Conservation (phyloP, 2,888 invertebrate genomes). For the Xylocampa areola region DNA sequence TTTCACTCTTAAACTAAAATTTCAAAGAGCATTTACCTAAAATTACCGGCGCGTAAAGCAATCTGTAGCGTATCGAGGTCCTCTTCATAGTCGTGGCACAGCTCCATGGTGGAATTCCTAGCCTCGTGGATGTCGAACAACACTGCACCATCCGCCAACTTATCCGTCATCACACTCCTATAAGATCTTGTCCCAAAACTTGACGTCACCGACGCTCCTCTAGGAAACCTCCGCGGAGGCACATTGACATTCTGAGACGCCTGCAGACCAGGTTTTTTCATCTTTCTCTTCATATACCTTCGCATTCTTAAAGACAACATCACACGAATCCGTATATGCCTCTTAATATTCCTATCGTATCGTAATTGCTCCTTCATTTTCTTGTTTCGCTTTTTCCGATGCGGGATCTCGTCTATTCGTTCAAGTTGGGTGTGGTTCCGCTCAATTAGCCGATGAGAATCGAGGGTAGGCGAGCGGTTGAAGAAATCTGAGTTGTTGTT, state of each 20-base stretch:
- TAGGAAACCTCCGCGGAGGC: constrained; percentile 78
- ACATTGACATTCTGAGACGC: constrained; percentile 71
- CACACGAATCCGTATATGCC: constrained; percentile 91
- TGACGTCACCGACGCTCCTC: constrained; percentile 76
- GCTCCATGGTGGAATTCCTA: constrained; percentile 82
- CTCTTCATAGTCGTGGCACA: constrained; percentile 85
- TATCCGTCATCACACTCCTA: constrained; percentile 82
- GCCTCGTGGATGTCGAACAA: constrained; percentile 86
- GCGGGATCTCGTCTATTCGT: constrained; percentile 82
- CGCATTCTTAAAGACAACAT: constrained; percentile 92
- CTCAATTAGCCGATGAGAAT: constrained; percentile 69
- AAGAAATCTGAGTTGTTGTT: constrained; percentile 80
- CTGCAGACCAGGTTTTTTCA: constrained; percentile 69
- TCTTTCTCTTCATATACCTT: constrained; percentile 82
- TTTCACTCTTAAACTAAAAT: constrained; percentile 40
- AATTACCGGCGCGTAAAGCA: constrained; percentile 87
- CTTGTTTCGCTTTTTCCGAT: constrained; percentile 73
- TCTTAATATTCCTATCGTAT: constrained; percentile 90
- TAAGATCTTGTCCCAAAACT: constrained; percentile 85
- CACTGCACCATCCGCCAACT: constrained; percentile 81
- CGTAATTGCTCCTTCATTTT: constrained; percentile 85
- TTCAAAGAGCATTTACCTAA: constrained; percentile 76
- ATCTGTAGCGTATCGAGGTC: constrained; percentile 86
- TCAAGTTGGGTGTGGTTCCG: constrained; percentile 72
- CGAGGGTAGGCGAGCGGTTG: constrained; percentile 72